Conservation (phyloP, 2,113 vertebrate genomes). For the Seriola quinqueradiata region DNA sequence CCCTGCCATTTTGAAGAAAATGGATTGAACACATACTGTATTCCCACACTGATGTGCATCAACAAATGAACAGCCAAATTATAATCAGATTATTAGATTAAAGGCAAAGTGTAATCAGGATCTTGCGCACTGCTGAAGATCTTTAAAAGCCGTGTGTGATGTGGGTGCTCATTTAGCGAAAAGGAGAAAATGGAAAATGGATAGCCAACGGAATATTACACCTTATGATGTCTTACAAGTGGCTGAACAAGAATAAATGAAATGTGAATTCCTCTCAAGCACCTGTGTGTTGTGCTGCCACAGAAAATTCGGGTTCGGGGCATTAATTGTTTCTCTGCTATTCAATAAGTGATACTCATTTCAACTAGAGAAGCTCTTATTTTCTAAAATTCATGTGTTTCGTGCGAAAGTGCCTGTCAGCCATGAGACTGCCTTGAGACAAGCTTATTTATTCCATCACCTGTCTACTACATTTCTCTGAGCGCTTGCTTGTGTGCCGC, state of each 20-base stretch:
- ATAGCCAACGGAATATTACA: conserved; percentile 35
- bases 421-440: conserved; percentile 58
- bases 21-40: neutral
- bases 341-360: conserved; percentile 21
- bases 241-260: conserved; percentile 41
- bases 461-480: conserved; percentile 48
- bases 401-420: conserved; percentile 68
- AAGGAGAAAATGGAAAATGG: conserved; percentile 30
- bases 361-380: conserved; percentile 33
- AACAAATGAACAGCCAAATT: conserved; percentile 49
- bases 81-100: conserved; percentile 55
- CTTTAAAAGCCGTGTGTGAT: conserved; percentile 28
- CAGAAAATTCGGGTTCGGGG: conserved; percentile 26
- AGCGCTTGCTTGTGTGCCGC: conserved; percentile 27
- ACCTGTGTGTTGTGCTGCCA: neutral
- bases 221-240: conserved; percentile 29
- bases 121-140: conserved; percentile 10
- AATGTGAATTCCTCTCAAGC: conserved; percentile 30
- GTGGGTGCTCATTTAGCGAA: conserved; percentile 38
- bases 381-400: conserved; percentile 47
- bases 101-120: conserved; percentile 47
- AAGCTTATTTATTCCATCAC: conserved; percentile 68
- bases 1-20: conserved; percentile 27
- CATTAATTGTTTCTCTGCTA: conserved; percentile 21
- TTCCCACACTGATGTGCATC: conserved; percentile 32